These are phyloP conservation scores for Galeopterus variegatus DNA, from an alignment of 2,113 vertebrate genomes.

Conservation along the genomic window DNA sequence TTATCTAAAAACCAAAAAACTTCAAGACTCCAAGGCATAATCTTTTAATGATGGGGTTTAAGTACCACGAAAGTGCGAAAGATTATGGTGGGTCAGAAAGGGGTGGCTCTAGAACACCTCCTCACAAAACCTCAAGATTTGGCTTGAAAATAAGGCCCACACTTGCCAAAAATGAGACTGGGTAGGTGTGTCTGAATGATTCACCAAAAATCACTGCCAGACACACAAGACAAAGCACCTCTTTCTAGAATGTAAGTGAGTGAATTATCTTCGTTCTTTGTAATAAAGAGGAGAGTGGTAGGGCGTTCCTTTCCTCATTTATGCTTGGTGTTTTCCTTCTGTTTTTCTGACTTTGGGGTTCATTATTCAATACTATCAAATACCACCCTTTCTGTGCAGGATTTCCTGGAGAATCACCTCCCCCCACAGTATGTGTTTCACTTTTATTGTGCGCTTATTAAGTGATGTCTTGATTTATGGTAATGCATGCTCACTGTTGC, in stretches of 20 bases:
- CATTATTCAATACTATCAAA: background rate
- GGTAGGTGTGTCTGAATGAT: background rate
- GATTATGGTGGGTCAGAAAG: background rate
- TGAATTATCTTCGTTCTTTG: background rate
- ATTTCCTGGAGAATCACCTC: background rate
- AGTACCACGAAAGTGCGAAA: background rate
- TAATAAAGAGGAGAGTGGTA: background rate
- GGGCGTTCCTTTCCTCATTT: background rate
- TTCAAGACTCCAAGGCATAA: background rate
- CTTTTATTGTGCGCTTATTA: constrained; percentile 5
- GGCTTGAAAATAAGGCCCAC: background rate
- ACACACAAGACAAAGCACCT: background rate
- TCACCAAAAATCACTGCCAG: background rate
- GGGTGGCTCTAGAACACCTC: background rate
- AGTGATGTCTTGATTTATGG: background rate
- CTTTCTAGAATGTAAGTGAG: background rate
- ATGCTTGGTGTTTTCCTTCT: background rate
- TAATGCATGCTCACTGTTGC: background rate
- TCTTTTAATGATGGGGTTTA: background rate
- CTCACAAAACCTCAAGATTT: background rate
- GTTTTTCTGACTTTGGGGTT: background rate
- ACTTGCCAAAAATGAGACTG: too few species aligned
- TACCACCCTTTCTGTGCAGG: background rate
- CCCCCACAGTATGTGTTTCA: background rate
- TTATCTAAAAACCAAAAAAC: background rate